phyloP scores from a whole-genome alignment of 2,797 vertebrate species.

The Amphiprion clarkii region DNA sequence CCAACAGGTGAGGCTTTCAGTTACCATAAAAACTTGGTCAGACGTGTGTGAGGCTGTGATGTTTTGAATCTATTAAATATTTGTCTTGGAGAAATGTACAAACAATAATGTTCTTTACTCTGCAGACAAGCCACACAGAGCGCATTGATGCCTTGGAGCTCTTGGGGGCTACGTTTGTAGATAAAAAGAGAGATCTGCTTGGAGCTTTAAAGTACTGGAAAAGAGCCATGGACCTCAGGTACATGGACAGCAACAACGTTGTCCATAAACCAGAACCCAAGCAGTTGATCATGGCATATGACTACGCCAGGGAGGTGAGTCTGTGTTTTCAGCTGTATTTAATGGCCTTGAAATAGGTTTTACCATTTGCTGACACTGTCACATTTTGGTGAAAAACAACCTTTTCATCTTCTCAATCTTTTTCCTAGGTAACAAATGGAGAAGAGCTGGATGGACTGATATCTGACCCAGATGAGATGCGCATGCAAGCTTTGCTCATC shows the following conservation, averaged over 20 bases:
- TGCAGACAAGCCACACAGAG: conserved; percentile 90
- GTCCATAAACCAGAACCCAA: conserved; percentile 93
- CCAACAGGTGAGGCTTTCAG: conserved; percentile 78
- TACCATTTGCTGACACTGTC: neutral
- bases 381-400: neutral
- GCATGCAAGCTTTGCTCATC: conserved; percentile 98
- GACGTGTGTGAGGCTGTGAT: neutral
- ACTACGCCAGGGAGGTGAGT: conserved; percentile 94
- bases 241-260: conserved; percentile 90
- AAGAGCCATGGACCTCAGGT: conserved; percentile 97
- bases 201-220: conserved; percentile 99
- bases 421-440: conserved; percentile 87
- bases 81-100: neutral
- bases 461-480: conserved; percentile 98
- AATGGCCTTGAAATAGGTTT: neutral
- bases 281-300: conserved; percentile 96
- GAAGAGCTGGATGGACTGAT: conserved; percentile 97
- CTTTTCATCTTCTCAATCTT: neutral
- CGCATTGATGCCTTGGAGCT: conserved; percentile 96
- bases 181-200: conserved; percentile 97
- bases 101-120: neutral
- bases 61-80: neutral
- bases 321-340: neutral
- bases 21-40: neutral
- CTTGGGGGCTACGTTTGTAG: conserved; percentile 96